phyloP scores from a whole-genome alignment of 2,888 invertebrate species.

The Nesidiocoris tenuis region DNA sequence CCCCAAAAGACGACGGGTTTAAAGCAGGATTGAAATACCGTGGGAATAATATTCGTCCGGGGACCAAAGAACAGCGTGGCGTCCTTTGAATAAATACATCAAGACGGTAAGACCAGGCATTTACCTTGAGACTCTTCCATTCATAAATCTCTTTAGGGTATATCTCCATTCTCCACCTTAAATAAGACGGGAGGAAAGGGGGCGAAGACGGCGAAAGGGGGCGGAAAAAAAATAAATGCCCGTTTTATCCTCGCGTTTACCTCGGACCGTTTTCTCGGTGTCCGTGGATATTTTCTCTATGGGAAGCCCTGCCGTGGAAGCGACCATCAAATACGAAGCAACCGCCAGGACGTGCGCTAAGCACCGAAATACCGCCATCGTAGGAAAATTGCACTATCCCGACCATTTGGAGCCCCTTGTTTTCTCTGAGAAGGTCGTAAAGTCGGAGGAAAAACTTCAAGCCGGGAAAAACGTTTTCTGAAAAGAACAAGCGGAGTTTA shows the following conservation, averaged over 20 bases:
- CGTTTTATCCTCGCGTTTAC: not conserved
- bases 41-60: not conserved
- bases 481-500: not conserved
- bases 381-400: not conserved
- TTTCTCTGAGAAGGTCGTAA: not conserved
- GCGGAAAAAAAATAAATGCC: not conserved
- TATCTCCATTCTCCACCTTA: not conserved
- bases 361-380: not conserved
- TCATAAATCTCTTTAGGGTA: not conserved
- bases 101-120: not conserved
- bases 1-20: not conserved
- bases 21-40: not conserved
- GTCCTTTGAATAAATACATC: not conserved
- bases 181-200: not conserved
- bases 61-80: not conserved
- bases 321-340: not conserved
- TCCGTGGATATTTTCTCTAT: not conserved
- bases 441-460: not conserved
- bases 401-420: not conserved
- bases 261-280: not conserved
- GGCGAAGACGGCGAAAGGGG: not conserved
- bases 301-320: not conserved
- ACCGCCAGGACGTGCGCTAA: not conserved
- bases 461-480: not conserved
- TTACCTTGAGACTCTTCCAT: not conserved